Base-by-base conservation (phyloP, 2,113 vertebrate species). In the Saguinus midas region DNA sequence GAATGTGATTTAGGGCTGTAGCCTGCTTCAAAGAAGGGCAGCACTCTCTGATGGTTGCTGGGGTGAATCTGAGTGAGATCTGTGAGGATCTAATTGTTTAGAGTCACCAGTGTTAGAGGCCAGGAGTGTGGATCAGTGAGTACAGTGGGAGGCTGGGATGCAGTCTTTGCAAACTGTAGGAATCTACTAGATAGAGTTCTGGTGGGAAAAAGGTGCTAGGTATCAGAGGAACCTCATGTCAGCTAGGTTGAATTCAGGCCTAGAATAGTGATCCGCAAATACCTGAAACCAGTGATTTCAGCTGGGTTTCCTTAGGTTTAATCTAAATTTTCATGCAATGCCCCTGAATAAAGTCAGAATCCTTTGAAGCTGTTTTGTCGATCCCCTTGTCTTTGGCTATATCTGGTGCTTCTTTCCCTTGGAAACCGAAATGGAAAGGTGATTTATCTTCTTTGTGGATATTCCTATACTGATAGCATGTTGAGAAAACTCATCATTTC, bases 361-460 rank as follows among this genome's bases (percentile, higher is more conserved):
- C n/a, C 37, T 84, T 87, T 43, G 23, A 43, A 57, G 25, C 7
- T 87, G 45, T 29, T 95, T 84, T 79, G 35, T 73, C 9, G 43
- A 52, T 83, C 6, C 21, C 37, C 32, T 92, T 61, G 40, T 75
- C 82, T n/a, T 90, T 87, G 61, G 88, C 32, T 8, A 18, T 35
- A n/a, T 40, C 68, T 82, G 32, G 12, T 52, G 11, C 10, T 86
- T 85, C 48, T 8, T 93, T 85, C 61, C 37, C 96, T 89, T 86
- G 48, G 85, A 94, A 96, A 96, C 50, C 66, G 73, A 87, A 89
- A 80, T 93, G 45, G 91, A 91, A 97, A 94, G 58, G 20, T 27
- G 45, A 66, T 73, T 16, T 21, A 80, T 92, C 37, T 78, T 86
- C n/a, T 82, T 78, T 79, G 3, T 87, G 76, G n/a, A 52, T 68